Base-by-base conservation (phyloP, 2,888 invertebrate genomes). In the Nesidiocoris tenuis region DNA sequence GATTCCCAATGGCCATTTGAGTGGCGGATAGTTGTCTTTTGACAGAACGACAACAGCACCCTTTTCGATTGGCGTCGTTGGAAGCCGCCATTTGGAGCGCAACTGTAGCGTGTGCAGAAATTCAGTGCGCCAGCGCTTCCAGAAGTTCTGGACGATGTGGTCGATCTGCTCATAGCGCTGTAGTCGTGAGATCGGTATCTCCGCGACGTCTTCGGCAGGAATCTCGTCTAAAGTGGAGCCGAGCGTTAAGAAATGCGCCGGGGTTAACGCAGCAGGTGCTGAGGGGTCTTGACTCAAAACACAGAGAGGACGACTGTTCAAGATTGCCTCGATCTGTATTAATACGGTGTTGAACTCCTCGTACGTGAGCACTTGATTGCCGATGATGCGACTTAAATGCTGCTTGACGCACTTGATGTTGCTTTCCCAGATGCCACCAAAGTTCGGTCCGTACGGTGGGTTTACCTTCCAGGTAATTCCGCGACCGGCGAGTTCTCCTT, bases 401-500 rank as follows among this genome's bases (percentile, higher is more conserved):
- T 16, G 16, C 7, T 65, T 65, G n/a, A 65, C 12, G n/a, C 24
- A 22, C 24, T 65, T 65, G n/a, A 65, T 24, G 19, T 65, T 65
- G n/a, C 23, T 1, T 25, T 65, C 2, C 1, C 24, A 23, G 16
- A 65, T 1, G 16, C 65, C 65, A 2, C 39, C 39, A n/a, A 72
- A 76, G 25, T 77, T 72, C 81, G 81, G 19, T 80, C 72, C 0
- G 80, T 81, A 2, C 79, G 80, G 0, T 81, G 80, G 0, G 59
- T 55, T 72, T 55, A 71, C 65, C 18, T 39, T n/a, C 56, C 74
- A 76, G n/a, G 39, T 18, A 17, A 76, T 63, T 21, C 17, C 74
- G 16, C 19, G 22, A n/a, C n/a, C n/a, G n/a, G n/a, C n/a, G n/a
- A n/a, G n/a, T n/a, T n/a, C n/a, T n/a, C n/a, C n/a, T n/a, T n/a